Percentiles rank a stretch among this genome's conserved stretches.
These are phyloP conservation scores for Tinea trinotella DNA, from an alignment of 2,888 invertebrate species.

Conservation along the genomic window DNA sequence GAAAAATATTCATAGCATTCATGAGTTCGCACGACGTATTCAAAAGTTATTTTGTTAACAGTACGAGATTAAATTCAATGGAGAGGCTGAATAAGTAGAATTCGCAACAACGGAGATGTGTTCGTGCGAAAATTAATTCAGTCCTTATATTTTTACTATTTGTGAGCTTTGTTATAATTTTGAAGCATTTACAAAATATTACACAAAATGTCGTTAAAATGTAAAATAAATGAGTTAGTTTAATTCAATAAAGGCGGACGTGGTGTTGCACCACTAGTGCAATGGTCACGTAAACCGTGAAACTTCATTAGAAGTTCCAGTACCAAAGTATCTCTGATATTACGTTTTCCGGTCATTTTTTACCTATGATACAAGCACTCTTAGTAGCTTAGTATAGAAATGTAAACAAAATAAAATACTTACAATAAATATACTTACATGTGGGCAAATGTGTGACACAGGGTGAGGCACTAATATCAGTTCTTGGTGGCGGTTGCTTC, in stretches of 20 bases:
- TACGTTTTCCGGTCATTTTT: too few relatives aligned
- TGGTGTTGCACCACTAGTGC: too few relatives aligned
- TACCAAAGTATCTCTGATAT: too few relatives aligned
- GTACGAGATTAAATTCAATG: neutral
- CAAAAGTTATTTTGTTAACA: neutral
- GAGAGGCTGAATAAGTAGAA: neutral
- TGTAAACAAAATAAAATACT: too few relatives aligned
- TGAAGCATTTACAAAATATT: neutral
- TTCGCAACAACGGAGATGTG: neutral
- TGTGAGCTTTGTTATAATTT: neutral
- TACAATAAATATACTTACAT: slow-evolving; percentile 49
- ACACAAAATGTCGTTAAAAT: too few relatives aligned
- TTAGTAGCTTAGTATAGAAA: too few relatives aligned
- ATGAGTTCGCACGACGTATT: neutral
- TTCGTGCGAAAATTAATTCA: neutral
- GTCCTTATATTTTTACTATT: neutral
- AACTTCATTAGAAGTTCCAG: too few relatives aligned
- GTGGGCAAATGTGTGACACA: slow-evolving; percentile 50
- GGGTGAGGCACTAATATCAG: slow-evolving; percentile 54
- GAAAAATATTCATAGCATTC: neutral
- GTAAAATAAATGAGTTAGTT: too few relatives aligned
- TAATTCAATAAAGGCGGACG: too few relatives aligned
- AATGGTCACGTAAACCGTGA: too few relatives aligned
- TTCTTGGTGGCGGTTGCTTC: slow-evolving; percentile 47
- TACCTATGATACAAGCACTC: too few relatives aligned